Evolutionary conservation across 2,797 vertebrate species (phyloP).

Genomic region (Phalloptychus januarius): DNA sequence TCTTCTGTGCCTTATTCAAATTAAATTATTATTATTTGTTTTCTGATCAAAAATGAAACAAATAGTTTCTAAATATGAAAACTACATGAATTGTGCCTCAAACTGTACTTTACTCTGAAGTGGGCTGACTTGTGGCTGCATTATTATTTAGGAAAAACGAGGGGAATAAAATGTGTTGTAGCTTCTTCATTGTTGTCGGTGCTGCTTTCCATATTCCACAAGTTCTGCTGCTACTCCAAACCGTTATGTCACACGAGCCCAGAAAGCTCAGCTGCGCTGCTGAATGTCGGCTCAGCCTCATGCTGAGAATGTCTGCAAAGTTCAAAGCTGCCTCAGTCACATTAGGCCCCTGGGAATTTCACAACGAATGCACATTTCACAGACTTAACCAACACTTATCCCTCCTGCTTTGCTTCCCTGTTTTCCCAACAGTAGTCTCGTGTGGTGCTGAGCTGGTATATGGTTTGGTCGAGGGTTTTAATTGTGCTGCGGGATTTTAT

Average conservation of each 20-base stretch:
- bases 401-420: slow-evolving; percentile 24
- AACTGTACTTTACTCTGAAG: not conserved
- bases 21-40: slow-evolving; percentile 17
- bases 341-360: slow-evolving; percentile 52
- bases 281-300: slow-evolving; percentile 40
- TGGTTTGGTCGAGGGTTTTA: slow-evolving; percentile 38
- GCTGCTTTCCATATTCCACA: slow-evolving; percentile 26
- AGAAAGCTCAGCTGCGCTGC: slow-evolving; percentile 23
- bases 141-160: slow-evolving; percentile 7
- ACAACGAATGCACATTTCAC: slow-evolving; percentile 54
- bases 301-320: slow-evolving; percentile 58
- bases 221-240: slow-evolving; percentile 34
- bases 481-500: slow-evolving; percentile 51
- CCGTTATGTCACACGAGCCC: slow-evolving; percentile 28
- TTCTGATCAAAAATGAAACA: slow-evolving; percentile 9
- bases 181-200: not conserved
- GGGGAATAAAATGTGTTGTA: not conserved
- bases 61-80: slow-evolving; percentile 19
- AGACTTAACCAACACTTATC: slow-evolving; percentile 46
- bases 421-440: slow-evolving; percentile 16
- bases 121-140: slow-evolving; percentile 34
- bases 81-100: not conserved
- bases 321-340: slow-evolving; percentile 58
- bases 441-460: slow-evolving; percentile 23
- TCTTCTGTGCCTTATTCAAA: slow-evolving; percentile 12